Base-by-base conservation (phyloP, 1,140 invertebrate species). In the Whitmania pigra region DNA sequence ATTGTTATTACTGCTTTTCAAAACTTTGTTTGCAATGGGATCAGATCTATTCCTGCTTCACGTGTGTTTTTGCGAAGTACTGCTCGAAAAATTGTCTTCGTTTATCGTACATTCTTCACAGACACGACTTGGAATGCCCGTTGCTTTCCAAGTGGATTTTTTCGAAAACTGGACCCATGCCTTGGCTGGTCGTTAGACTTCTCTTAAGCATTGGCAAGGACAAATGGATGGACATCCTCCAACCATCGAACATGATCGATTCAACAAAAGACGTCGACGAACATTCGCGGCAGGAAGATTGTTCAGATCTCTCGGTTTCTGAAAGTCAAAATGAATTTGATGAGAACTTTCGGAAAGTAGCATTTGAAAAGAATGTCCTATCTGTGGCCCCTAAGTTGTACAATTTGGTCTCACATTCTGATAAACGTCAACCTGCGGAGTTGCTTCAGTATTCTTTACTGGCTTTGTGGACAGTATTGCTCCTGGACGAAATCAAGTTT, bases 1-100 rank as follows among this genome's bases (percentile, higher is more conserved):
- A 90, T 79, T 95, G 92, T 78, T 88, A 90, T 75, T 83, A 90
- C 75, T 97, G 93, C 80, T 89, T 92, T 76, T 78, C 82, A 54
- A 86, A 87, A 84, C 87, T 84, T 25, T 75, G 78, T 54, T 77
- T 81, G 71, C 83, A 17, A 25, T 25, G 29, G 29, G 22, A 22
- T 22, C 57, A 22, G 29, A 31, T 86, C 0, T 80, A 89, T 69
- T 89, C 91, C 0, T 96, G 93, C 84, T 85, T 86, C 18, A 84
- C 81, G 5, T 96, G 93, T 79, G 85, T 86, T 36, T 86, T 87
- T 60, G 79, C 81, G 7, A 72, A 76, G 15, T 83, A 78, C 75
- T 97, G 93, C 81, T 88, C 88, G 73, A 85, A 87, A 4, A 79
- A 86, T 68, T 97, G 94, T 79, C 84, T 86, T 74, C 82, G 88